Evolutionary conservation across 2,888 invertebrate species (phyloP).

Genomic region (Copidosoma aretas): DNA sequence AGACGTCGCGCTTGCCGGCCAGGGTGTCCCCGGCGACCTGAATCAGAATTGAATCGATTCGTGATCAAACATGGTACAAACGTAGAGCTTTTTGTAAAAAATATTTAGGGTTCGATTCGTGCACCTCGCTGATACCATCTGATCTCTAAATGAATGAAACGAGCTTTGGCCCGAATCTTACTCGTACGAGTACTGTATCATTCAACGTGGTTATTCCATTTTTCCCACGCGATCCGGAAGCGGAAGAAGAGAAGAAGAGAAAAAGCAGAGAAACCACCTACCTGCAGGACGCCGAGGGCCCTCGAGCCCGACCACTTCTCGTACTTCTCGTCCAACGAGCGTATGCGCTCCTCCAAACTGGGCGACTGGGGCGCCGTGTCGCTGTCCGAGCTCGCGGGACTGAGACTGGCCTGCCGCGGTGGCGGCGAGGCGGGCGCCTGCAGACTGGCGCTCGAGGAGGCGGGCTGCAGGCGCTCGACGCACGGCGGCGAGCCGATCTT

Average conservation of each 20-base stretch:
- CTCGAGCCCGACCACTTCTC: slow-evolving; percentile 84
- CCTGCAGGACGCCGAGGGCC: slow-evolving; percentile 65
- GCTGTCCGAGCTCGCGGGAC: slow-evolving; percentile 77
- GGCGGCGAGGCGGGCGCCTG: slow-evolving; percentile 71
- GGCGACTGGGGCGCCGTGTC: slow-evolving; percentile 70
- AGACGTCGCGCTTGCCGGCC: slow-evolving; percentile 61
- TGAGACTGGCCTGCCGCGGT: slow-evolving; percentile 66
- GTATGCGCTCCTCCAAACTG: slow-evolving; percentile 88
- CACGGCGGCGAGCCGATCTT: slow-evolving; percentile 61
- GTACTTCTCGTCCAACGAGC: slow-evolving; percentile 91
- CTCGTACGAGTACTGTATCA: too few relatives aligned
- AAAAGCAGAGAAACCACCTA: too few relatives aligned
- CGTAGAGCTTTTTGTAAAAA: too few relatives aligned
- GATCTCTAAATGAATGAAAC: too few relatives aligned
- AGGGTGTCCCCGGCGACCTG: slow-evolving; percentile 65
- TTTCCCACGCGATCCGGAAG: too few relatives aligned
- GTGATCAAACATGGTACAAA: too few relatives aligned
- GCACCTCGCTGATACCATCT: too few relatives aligned
- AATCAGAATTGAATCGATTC: too few relatives aligned
- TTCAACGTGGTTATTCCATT: too few relatives aligned
- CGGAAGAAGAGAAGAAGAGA: too few relatives aligned
- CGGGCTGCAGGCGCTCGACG: slow-evolving; percentile 46
- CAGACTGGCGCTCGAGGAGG: slow-evolving; percentile 62
- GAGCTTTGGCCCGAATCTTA: too few relatives aligned
- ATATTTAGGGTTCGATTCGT: too few relatives aligned